These are phyloP conservation scores for Drosophila kohkoa DNA, from an alignment of 1,140 invertebrate species.

Conservation along the genomic window DNA sequence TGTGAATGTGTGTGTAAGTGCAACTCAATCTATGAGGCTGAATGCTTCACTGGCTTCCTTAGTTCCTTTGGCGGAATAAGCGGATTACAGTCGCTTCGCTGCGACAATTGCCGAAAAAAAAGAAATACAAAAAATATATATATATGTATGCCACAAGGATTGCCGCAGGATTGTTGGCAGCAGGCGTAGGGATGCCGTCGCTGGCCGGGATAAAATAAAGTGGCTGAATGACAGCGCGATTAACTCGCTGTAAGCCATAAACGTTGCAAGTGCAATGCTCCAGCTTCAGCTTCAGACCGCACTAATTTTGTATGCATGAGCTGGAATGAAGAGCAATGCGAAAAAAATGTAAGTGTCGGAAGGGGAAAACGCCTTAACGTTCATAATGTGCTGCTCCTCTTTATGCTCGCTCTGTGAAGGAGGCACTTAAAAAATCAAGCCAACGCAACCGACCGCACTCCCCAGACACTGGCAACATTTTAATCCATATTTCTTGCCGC, in stretches of 20 bases:
- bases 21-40: conserved; percentile 6
- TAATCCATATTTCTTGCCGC: conserved; percentile 77
- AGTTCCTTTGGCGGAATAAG: conserved; percentile 47
- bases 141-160: conserved; percentile 36
- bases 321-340: conserved; percentile 64
- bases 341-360: conserved; percentile 52
- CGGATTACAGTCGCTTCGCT: conserved; percentile 56
- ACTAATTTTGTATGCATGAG: conserved; percentile 82
- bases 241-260: conserved; percentile 81
- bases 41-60: conserved; percentile 25
- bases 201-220: conserved; percentile 45
- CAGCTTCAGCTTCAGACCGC: conserved; percentile 23
- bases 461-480: conserved; percentile 67
- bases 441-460: conserved; percentile 49
- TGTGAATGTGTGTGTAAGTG: background rate
- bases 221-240: conserved; percentile 76
- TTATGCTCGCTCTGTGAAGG: conserved; percentile 23
- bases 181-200: conserved; percentile 29
- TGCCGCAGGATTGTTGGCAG: conserved; percentile 15
- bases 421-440: conserved; percentile 83
- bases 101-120: conserved; percentile 47
- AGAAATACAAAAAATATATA: conserved; percentile 8
- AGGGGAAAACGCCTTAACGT: conserved; percentile 57
- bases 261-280: conserved; percentile 58
- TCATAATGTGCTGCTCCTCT: conserved; percentile 54